These are phyloP conservation scores for Thamnophis elegans DNA, from an alignment of 2,797 vertebrate genomes.

Conservation along the genomic window DNA sequence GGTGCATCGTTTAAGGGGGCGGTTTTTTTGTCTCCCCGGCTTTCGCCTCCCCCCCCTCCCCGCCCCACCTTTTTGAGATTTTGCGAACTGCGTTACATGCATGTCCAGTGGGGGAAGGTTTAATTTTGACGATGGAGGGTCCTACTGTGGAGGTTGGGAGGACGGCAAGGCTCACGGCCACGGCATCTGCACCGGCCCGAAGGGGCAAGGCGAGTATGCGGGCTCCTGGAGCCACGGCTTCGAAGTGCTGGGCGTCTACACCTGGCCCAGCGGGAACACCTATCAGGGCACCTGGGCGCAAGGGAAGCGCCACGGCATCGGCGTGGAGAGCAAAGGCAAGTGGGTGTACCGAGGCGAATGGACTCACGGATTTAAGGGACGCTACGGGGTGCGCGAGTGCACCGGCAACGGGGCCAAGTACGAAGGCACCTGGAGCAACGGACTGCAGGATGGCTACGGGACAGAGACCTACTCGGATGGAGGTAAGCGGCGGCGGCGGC, in stretches of 20 bases:
- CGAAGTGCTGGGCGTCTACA: conserved; percentile 97
- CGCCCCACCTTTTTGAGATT: conserved; percentile 76
- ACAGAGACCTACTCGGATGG: conserved; percentile 98
- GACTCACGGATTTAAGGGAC: conserved; percentile 98
- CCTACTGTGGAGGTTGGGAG: conserved; percentile 99
- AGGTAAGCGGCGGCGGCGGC: conserved; percentile 78
- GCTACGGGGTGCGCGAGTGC: conserved; percentile 95
- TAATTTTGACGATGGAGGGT: conserved; percentile 99
- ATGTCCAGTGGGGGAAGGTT: conserved; percentile 99
- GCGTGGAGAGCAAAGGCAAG: conserved; percentile 96
- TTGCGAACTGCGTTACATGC: conserved; percentile 98
- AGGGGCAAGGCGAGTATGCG: conserved; percentile 97
- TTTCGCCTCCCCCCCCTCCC: conserved; percentile 19
- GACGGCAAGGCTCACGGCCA: conserved; percentile 99
- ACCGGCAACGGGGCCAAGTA: conserved; percentile 93
- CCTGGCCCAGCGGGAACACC: conserved; percentile 98
- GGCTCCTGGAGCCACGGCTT: conserved; percentile 98
- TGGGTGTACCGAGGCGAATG: conserved; percentile 99
- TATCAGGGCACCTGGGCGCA: conserved; percentile 98
- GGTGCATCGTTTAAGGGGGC: conserved; percentile 49
- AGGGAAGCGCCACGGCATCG: conserved; percentile 96
- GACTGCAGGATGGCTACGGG: conserved; percentile 97
- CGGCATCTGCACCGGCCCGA: conserved; percentile 97
- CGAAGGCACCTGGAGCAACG: conserved; percentile 98
- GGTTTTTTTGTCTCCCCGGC: conserved; percentile 48